Evolutionary conservation across 2,888 invertebrate species (phyloP).

Genomic region (Baronia brevicornis): DNA sequence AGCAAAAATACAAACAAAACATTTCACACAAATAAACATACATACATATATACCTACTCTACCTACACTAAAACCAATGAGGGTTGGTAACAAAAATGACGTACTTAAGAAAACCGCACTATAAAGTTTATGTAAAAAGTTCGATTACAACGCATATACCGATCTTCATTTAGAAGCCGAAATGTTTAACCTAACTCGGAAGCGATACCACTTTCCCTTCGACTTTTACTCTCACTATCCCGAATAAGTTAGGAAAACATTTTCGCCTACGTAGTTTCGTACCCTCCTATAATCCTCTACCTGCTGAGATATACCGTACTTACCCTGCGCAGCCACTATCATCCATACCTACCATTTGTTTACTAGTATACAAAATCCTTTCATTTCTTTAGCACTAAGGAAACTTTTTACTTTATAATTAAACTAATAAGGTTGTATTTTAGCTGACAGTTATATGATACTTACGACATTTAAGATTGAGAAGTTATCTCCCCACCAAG

Average conservation of each 20-base stretch:
- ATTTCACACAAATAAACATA: too few relatives aligned
- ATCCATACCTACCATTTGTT: slow-evolving; percentile 58
- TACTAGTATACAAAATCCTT: slow-evolving; percentile 19
- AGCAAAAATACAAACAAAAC: too few relatives aligned
- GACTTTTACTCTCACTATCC: slow-evolving; percentile 67
- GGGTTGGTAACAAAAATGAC: background rate
- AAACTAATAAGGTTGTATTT: slow-evolving; percentile 21
- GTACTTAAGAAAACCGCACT: background rate
- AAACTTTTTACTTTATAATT: slow-evolving; percentile 13
- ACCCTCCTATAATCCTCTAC: slow-evolving; percentile 70
- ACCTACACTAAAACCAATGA: too few relatives aligned
- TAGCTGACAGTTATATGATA: slow-evolving; percentile 11
- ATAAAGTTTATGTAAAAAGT: slow-evolving; percentile 10
- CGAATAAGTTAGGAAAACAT: slow-evolving; percentile 71
- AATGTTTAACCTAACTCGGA: slow-evolving; percentile 14
- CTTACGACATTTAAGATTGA: slow-evolving; percentile 33
- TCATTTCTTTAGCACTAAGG: slow-evolving; percentile 10
- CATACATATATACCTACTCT: too few relatives aligned
- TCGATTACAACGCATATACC: slow-evolving; percentile 5
- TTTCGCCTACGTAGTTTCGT: slow-evolving; percentile 59
- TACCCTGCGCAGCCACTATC: slow-evolving; percentile 70
- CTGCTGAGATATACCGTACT: slow-evolving; percentile 71
- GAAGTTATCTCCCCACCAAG: slow-evolving; percentile 57
- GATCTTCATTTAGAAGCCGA: slow-evolving; percentile 13
- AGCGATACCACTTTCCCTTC: slow-evolving; percentile 58